Evolutionary conservation across 2,113 vertebrate genomes (phyloP).

Genomic region (Erythrolamprus reginae): DNA sequence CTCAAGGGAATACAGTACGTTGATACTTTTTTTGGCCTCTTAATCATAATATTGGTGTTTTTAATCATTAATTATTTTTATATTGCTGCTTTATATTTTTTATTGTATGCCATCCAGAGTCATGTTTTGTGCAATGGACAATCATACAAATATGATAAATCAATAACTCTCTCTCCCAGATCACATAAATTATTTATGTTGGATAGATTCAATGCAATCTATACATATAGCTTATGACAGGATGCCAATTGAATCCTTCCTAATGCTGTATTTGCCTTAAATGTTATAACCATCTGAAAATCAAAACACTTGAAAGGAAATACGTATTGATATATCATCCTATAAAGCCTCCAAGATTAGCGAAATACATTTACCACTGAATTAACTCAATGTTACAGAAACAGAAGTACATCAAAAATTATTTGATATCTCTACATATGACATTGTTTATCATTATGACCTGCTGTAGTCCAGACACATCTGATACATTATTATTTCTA

Average conservation of each 20-base stretch:
- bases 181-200: background rate
- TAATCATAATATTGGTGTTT: background rate
- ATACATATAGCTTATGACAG: background rate
- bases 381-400: background rate
- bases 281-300: background rate
- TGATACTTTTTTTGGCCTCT: background rate
- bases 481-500: constrained; percentile 4
- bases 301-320: background rate
- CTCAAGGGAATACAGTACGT: background rate
- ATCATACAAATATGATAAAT: background rate
- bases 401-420: background rate
- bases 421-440: background rate
- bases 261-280: background rate
- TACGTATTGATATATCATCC: background rate
- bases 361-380: background rate
- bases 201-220: background rate
- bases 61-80: background rate
- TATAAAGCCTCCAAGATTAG: background rate
- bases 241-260: background rate
- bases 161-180: constrained; percentile 11
- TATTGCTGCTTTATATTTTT: background rate
- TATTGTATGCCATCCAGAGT: background rate
- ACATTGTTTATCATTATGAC: background rate
- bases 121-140: background rate
- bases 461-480: background rate